phyloP scores from a whole-genome alignment of 2,888 invertebrate species.

The Lypha dubia region DNA sequence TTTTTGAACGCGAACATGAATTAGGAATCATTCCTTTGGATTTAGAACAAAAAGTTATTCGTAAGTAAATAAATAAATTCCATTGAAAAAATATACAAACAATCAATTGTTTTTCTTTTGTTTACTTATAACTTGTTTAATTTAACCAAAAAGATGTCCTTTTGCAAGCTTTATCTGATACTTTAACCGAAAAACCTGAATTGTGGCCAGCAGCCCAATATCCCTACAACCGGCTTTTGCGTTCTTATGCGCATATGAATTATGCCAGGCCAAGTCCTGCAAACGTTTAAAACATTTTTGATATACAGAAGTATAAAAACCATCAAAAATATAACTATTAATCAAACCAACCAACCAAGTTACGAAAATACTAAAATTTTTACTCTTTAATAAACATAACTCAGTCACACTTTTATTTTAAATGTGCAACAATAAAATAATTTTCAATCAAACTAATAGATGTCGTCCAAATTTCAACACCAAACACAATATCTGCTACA shows the following conservation, averaged over 20 bases:
- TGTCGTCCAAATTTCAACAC: conserved; percentile 54
- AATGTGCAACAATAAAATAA: conserved; percentile 13
- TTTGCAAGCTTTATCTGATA: conserved; percentile 89
- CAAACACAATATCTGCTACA: conserved; percentile 31
- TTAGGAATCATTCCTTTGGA: conserved; percentile 89
- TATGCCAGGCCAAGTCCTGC: conserved; percentile 60
- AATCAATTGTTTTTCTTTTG: not conserved
- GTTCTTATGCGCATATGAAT: conserved; percentile 74
- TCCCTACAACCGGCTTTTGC: conserved; percentile 80
- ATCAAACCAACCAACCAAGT: conserved; percentile 42
- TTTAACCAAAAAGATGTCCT: conserved; percentile 86
- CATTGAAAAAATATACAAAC: not conserved
- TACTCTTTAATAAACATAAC: conserved; percentile 23
- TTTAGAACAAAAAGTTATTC: conserved; percentile 90
- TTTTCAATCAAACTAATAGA: conserved; percentile 47
- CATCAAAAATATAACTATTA: conserved; percentile 32
- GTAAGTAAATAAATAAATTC: conserved; percentile 83
- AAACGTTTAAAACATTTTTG: conserved; percentile 55
- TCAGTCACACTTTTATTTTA: conserved; percentile 16
- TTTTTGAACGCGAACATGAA: conserved; percentile 89
- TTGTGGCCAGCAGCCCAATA: conserved; percentile 85
- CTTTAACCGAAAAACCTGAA: conserved; percentile 89
- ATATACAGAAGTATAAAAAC: not conserved
- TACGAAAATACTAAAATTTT: conserved; percentile 47
- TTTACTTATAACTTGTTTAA: not conserved